Base-by-base conservation (phyloP, 1,140 invertebrate species). In the Mactra quadrangularis region DNA sequence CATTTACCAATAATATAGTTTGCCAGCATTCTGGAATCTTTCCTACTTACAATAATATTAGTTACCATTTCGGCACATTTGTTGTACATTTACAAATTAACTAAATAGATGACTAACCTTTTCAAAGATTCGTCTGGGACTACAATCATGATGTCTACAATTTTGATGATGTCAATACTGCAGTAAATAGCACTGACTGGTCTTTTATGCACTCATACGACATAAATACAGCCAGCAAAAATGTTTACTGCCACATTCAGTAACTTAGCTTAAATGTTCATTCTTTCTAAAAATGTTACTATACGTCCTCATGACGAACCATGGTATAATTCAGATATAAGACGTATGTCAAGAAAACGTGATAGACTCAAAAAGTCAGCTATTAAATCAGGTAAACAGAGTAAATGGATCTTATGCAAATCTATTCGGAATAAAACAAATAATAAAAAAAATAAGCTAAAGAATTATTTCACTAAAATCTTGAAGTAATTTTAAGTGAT, bases 261-360 rank as follows among this genome's bases (percentile, higher is more conserved):
- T 35, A 27, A 57, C 7, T 57, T 57, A 29, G 25, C 55, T 29
- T 29, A 57, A 17, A 7, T 29, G 3, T 57, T 22, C 31, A 57
- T 57, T 27, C 59, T n/a, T 4, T 38, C 62, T 3, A 35, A n/a
- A 25, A 6, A 7, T 72, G 64, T 71, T 53, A 79, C 47, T 27
- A 79, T 68, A 19, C 60, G 74, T 25, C 64, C 45, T 38, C 38
- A 79, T n/a, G 76, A 79, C 55, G 70, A 57, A 79, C 76, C 62
- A 7, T 79, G 76, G 62, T 79, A 66, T 25, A 29, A 79, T 72
- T 59, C 53, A 13, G 64, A 55, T 19, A 50, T 72, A 17, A 52
- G 53, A 27, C 59, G 57, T 47, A 38, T 47, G 13, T 29, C 47
- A 38, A 19, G 64, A 27, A 68, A 52, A 55, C 29, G 50, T 29